Conservation (phyloP, 53 echinoderm and acorn worm genomes). For the Echinometra lucunter region DNA sequence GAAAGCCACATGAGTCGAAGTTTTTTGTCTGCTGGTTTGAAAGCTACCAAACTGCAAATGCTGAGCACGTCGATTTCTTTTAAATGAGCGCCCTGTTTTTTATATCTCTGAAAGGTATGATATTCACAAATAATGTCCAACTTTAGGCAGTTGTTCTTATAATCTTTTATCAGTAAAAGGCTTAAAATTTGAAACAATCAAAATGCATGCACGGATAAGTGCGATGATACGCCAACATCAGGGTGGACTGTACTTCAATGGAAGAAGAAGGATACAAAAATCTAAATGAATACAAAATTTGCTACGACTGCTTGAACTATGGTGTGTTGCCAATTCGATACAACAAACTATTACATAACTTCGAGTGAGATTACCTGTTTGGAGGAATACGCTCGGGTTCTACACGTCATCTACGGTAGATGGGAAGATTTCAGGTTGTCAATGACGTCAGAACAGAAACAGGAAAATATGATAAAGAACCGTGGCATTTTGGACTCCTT, state of each 20-base stretch:
- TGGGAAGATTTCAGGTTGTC: not conserved
- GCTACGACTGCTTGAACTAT: not conserved
- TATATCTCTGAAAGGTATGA: not conserved
- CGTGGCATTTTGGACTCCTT: not conserved
- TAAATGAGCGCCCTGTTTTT: not conserved
- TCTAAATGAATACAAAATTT: not conserved
- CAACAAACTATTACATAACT: not conserved
- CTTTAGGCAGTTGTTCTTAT: not conserved
- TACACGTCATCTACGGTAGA: conserved; percentile 13
- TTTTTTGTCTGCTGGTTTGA: not conserved
- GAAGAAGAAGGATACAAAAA: not conserved
- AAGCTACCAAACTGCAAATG: not conserved
- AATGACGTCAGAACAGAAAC: not conserved
- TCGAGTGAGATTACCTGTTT: not conserved
- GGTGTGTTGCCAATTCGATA: not conserved
- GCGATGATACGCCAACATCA: too few species aligned
- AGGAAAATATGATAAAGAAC: not conserved
- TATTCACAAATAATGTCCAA: not conserved
- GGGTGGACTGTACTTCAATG: too few species aligned
- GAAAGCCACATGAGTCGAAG: not conserved
- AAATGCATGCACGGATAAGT: not conserved
- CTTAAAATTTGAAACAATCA: not conserved
- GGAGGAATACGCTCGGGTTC: not conserved
- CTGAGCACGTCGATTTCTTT: not conserved
- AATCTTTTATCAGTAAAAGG: not conserved